Evolutionary conservation across 2,113 vertebrate genomes (phyloP).

Genomic region (Callopanchax toddi): DNA sequence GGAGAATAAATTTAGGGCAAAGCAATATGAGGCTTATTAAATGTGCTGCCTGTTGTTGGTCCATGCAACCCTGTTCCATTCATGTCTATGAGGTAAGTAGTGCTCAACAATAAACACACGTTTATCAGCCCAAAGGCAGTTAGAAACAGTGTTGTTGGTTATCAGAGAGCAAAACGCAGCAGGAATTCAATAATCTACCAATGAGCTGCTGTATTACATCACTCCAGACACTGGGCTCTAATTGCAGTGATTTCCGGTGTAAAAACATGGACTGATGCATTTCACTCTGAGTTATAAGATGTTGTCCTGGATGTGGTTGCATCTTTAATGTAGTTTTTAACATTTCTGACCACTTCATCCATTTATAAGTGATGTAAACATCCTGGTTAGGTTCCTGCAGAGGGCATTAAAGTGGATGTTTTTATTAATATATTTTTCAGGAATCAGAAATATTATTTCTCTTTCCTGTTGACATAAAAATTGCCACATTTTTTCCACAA

Average conservation of each 20-base stretch:
- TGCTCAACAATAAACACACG: conserved; percentile 1
- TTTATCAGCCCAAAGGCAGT: conserved; percentile 11
- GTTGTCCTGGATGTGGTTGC: background rate
- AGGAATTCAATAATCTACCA: background rate
- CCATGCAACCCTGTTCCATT: conserved; percentile 4
- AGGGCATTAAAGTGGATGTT: background rate
- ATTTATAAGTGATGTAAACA: background rate
- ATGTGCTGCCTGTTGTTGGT: background rate
- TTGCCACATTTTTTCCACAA: too few species aligned
- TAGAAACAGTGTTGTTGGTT: background rate
- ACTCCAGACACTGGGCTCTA: background rate
- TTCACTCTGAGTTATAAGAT: background rate
- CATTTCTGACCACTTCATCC: background rate
- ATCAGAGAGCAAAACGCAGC: background rate
- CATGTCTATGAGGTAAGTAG: background rate
- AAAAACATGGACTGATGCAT: background rate
- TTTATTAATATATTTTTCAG: conserved; percentile 5
- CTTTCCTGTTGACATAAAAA: conserved; percentile 1
- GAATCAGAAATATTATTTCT: conserved; percentile 5
- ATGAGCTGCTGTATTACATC: background rate
- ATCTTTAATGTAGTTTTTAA: background rate
- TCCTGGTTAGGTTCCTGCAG: background rate
- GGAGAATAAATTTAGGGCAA: conserved; percentile 4
- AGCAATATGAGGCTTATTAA: conserved; percentile 28
- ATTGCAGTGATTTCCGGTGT: background rate